Base-by-base conservation (phyloP, 2,113 vertebrate genomes). In the Electrona antarctica region DNA sequence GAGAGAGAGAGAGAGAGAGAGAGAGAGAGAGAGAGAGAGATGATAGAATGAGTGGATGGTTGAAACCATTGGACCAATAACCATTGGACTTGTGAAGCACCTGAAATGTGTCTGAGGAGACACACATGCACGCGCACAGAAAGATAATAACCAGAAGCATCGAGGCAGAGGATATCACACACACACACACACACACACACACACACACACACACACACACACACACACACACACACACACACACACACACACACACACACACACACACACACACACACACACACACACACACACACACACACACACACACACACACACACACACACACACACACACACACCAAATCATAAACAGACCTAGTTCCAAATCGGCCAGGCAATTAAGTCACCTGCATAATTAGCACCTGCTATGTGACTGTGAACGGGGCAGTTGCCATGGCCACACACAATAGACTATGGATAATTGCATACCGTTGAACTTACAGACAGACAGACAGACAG, bases 341-440 rank as follows among this genome's bases (percentile, higher is more conserved):
- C 56, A 61, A 28, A 11, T 61, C 7, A 21, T 0, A 5, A 60
- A 66, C 54, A 61, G 21, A 75, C 64, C 73, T 68, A 63, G 64
- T 45, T 48, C 11, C 5, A 7, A 74, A 66, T 57, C 73, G 50
- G 80, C 76, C 69, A 52, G 69, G 15, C 71, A 75, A 80, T 87
- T 81, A 84, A 79, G 69, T 84, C 81, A 87, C 77, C 80, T 88
- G 85, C 78, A 64, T 85, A 86, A 90, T 88, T 79, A 86, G 67
- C 78, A 69, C 75, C 78, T 60, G 66, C 59, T 13, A 69, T 64
- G 67, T 67, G 74, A 82, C 79, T 13, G 64, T n/a, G n/a, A n/a
- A n/a, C n/a, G n/a, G n/a, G n/a, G n/a, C n/a, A 85, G 83, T 86
- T 46, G 67, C 77, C 71, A 15, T 0, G 41, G 79, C 85, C 74